These are phyloP conservation scores for Gallinago nigripennis DNA, from an alignment of 2,797 vertebrate species.

Conservation along the genomic window DNA sequence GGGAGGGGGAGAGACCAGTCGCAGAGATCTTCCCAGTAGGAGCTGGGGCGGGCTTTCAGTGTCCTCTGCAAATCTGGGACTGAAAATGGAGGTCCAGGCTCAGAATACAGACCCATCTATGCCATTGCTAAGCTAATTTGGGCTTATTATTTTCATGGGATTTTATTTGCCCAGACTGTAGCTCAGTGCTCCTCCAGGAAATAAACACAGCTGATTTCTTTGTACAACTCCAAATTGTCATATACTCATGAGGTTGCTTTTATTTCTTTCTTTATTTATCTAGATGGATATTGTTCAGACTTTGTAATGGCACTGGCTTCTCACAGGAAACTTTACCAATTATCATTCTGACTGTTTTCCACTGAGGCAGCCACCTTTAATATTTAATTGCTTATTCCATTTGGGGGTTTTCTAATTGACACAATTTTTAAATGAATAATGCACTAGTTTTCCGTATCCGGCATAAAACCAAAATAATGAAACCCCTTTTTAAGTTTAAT, in stretches of 20 bases:
- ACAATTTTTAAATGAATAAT: constrained; percentile 45
- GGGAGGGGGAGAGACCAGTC: background rate
- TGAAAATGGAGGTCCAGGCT: background rate
- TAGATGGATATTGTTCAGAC: background rate
- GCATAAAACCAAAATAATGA: constrained; percentile 29
- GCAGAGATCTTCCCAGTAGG: background rate
- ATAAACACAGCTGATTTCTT: background rate
- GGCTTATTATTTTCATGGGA: background rate
- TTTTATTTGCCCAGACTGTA: background rate
- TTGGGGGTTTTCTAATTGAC: constrained; percentile 23
- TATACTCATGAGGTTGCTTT: background rate
- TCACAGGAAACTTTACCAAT: constrained; percentile 19
- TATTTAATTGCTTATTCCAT: constrained; percentile 45
- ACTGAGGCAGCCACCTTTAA: background rate
- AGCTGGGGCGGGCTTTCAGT: background rate
- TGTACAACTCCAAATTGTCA: background rate
- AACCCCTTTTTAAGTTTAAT: constrained; percentile 64
- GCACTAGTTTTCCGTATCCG: background rate
- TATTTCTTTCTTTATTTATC: background rate
- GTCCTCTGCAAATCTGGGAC: background rate
- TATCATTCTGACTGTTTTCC: constrained; percentile 3
- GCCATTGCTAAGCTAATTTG: background rate
- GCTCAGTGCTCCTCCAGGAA: background rate
- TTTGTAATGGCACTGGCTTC: background rate
- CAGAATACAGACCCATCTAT: background rate